A percentile compares a stretch with the other conserved stretches of the same genome.
phyloP scores from a whole-genome alignment of 2,888 invertebrate genomes.

The Drosophila aldrichi region DNA sequence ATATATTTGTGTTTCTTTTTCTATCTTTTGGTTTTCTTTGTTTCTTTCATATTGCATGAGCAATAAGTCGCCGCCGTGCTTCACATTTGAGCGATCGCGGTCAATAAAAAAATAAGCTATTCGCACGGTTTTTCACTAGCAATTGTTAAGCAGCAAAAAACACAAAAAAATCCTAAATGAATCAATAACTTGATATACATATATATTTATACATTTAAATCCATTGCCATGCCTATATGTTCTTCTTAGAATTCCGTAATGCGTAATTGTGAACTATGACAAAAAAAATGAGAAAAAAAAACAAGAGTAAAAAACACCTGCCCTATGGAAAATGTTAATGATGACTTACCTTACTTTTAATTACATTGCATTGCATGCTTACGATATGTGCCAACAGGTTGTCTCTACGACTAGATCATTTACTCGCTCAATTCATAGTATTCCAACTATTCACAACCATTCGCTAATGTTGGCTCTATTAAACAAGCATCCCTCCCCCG shows the following conservation, averaged over 20 bases:
- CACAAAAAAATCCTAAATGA: neutral
- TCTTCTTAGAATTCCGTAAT: constrained; percentile 49
- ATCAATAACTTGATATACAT: neutral
- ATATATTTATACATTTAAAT: neutral
- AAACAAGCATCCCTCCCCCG: neutral
- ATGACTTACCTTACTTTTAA: constrained; percentile 52
- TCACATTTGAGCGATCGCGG: constrained; percentile 82
- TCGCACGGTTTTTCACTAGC: constrained; percentile 10
- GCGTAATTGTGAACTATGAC: constrained; percentile 59
- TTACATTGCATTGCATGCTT: constrained; percentile 56
- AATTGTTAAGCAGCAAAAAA: neutral
- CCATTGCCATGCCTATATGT: neutral
- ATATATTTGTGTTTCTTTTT: constrained; percentile 10
- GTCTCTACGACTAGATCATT: constrained; percentile 3
- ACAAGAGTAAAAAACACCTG: constrained; percentile 58
- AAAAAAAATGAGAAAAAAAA: neutral
- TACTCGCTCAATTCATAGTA: constrained; percentile 17
- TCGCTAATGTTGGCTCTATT: neutral
- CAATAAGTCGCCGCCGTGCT: constrained; percentile 49
- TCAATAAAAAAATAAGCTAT: constrained; percentile 61
- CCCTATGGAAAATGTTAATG: constrained; percentile 73
- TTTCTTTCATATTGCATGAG: constrained; percentile 55
- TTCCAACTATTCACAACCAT: constrained; percentile 6
- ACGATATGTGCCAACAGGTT: constrained; percentile 44
- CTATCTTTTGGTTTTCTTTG: constrained; percentile 31